Base-by-base conservation (phyloP, 92 coral and sea anemone species). In the Diadumene lineata region DNA sequence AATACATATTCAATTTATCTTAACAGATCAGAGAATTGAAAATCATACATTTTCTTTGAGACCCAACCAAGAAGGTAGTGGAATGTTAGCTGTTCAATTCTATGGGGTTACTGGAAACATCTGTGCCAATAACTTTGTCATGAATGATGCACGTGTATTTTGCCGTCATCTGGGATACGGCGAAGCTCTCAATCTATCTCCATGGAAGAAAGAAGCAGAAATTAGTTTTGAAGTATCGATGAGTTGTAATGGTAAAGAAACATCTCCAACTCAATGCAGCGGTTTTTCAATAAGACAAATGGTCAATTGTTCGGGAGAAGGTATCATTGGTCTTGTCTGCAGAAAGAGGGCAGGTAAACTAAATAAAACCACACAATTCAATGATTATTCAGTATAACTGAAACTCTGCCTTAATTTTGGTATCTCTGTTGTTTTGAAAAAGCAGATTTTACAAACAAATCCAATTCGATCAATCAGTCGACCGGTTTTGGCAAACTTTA, bases 91-190 rank as follows among this genome's bases (percentile, higher is more conserved):
- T 3, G 73, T 68, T 15, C 33, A 53, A 17, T 68, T 44, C 19
- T 68, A 68, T 17, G 73, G 73, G 6, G 33, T 30, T 1, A 26
- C 58, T 25, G 73, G 73, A 68, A 53, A 50, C 27, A 60, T 68
- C 23, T 68, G 73, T 17, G 31, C 61, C 9, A 68, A 30, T 34
- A 48, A 50, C 38, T 23, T 68, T 19, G 32, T 44, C 0, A 2
- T 68, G 31, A 48, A 44, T 25, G 73, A 46, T 18, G 73, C 73
- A 0, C 57, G 33, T 10, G 73, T 68, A 0, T 34, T 68, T 1
- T 68, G 73, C 30, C 55, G 73, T 8, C 28, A 23, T 7, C 31
- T 68, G 18, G 60, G 60, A 15, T 50, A 44, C 28, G 56, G 34
- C 16, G 34, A 68, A 22, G 73, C 73, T 9, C 18, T 68, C 4